Evolutionary conservation across 2,888 invertebrate genomes (phyloP), one percentile per base, ranked within the genome.

Genomic region (Endomychus coccineus): DNA sequence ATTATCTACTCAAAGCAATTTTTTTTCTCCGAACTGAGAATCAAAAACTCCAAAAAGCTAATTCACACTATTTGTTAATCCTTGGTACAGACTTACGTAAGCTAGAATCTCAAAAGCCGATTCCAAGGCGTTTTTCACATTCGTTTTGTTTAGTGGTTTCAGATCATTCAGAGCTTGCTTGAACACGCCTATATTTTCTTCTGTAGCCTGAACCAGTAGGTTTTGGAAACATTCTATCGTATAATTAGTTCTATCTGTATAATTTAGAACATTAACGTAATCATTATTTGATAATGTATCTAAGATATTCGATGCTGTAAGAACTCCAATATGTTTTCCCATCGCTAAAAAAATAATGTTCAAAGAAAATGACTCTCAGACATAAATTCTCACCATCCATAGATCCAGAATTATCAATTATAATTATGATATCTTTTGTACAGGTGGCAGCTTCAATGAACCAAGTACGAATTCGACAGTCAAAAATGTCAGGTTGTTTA

Each of bases 281-380:
- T 99, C 98, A 63, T 99, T 96, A 61, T 97, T 96, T 4, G 92
- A 94, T 30, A 99, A 77, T 0, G 98, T 97, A 43, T 92, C 89
- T 52, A 99, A 66, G 40, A 99, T 81, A 23, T 86, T 83, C 39
- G 79, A 74, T 13, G 96, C 82, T 1, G 96, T 96, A 55, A 85
- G 80, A 53, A 83, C 78, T 9, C 91, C 94, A 19, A 83, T 77
- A 51, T 80, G 80, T 57, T 77, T 74, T 34, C 61, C 58, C 61
- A 65, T 62, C 17, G 62, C 62, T 62, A 37, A 24, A 53, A 46
- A 19, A 19, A 6, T 19, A 6, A 7, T 7, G 6, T 6, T 19
- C 19, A 6, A 19, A 6, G 5, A 7, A 19, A 19, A 6, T 19
- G 5, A 6, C 19, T 19, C 7, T 19, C 19, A 19, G 19, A 16